Evolutionary conservation across 2,113 vertebrate genomes (phyloP).

Genomic region (Trematomus loennbergii): DNA sequence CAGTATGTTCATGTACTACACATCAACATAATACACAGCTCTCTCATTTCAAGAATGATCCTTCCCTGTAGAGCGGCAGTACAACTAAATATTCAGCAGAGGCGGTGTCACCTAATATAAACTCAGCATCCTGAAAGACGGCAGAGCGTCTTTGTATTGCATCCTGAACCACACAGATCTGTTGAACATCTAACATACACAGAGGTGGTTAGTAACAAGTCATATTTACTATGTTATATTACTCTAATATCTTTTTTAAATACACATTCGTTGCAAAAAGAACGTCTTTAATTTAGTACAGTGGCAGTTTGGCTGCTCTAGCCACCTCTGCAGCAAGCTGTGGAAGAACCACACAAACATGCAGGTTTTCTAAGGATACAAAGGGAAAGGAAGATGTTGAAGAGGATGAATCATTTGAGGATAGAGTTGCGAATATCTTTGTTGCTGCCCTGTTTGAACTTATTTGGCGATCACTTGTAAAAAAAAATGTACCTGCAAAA

Average conservation of each 20-base stretch:
- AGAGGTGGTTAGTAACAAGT: neutral
- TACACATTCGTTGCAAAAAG: neutral
- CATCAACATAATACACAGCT: slow-evolving; percentile 14
- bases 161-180: neutral
- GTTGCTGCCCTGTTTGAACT: slow-evolving; percentile 20
- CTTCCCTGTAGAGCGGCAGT: slow-evolving; percentile 11
- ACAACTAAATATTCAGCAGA: slow-evolving; percentile 53
- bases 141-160: slow-evolving; percentile 19
- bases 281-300: neutral
- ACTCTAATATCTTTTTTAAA: neutral
- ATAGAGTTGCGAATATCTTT: slow-evolving; percentile 14
- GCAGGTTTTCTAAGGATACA: slow-evolving; percentile 20
- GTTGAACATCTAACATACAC: neutral
- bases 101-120: slow-evolving; percentile 36
- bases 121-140: slow-evolving; percentile 34
- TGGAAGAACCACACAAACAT: neutral
- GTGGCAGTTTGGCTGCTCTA: neutral
- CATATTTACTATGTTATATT: neutral
- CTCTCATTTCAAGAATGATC: slow-evolving; percentile 26
- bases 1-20: neutral
- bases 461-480: neutral
- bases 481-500: neutral
- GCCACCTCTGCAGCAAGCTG: too few relatives aligned
- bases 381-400: neutral
- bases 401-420: slow-evolving; percentile 33